A percentile compares a stretch with the other conserved stretches of the same genome.
Conservation (phyloP, 2,797 vertebrate species). For the Sebastes steindachneri region DNA sequence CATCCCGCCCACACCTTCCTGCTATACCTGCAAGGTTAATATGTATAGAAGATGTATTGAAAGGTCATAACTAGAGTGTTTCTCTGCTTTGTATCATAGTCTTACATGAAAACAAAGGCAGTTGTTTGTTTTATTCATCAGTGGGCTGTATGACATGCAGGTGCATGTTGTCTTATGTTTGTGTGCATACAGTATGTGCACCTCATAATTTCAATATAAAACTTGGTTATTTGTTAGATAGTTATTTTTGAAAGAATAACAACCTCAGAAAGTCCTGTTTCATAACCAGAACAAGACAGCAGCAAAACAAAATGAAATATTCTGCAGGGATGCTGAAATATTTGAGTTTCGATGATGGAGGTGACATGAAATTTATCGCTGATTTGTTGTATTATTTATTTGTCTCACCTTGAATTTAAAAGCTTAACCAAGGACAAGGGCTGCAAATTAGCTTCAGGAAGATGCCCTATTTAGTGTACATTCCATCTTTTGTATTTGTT, state of each 20-base stretch:
- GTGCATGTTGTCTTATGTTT: background rate
- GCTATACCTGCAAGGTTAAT: slow-evolving; percentile 77
- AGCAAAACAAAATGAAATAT: background rate
- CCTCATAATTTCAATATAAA: background rate
- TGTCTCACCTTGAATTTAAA: background rate
- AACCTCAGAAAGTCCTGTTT: slow-evolving; percentile 4
- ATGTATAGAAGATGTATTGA: slow-evolving; percentile 69
- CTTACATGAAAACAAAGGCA: slow-evolving; percentile 37
- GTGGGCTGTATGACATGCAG: slow-evolving; percentile 1
- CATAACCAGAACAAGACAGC: background rate
- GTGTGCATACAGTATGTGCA: background rate
- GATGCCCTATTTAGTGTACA: background rate
- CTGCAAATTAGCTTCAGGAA: background rate
- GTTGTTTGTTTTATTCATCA: slow-evolving; percentile 51
- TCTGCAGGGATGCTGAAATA: background rate
- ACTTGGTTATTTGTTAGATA: slow-evolving; percentile 6
- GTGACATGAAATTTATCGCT: background rate
- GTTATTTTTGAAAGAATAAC: background rate
- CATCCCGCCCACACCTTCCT: slow-evolving; percentile 70
- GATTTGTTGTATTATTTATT: background rate
- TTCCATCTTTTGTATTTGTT: background rate
- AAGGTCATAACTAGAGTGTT: slow-evolving; percentile 65
- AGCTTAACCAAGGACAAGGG: background rate
- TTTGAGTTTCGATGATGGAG: background rate
- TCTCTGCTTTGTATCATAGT: slow-evolving; percentile 33